phyloP scores from a whole-genome alignment of 2,797 vertebrate species.

The Lateolabrax maculatus region DNA sequence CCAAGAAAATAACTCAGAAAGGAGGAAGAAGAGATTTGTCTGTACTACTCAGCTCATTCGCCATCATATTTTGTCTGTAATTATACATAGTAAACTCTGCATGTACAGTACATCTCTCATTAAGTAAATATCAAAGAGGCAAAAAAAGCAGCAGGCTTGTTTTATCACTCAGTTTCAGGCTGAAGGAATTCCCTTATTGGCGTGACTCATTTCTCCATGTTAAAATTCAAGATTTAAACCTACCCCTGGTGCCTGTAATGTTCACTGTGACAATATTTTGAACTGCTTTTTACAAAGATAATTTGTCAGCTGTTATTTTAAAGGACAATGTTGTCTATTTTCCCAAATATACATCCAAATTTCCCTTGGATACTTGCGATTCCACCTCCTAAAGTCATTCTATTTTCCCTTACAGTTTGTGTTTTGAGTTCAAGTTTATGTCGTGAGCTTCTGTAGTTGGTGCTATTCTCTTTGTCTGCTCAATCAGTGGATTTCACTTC shows the following conservation, averaged over 20 bases:
- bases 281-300: not conserved
- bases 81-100: slow-evolving; percentile 16
- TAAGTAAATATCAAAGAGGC: slow-evolving; percentile 38
- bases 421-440: not conserved
- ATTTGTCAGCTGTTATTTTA: not conserved
- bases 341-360: not conserved
- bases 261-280: not conserved
- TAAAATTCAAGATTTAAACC: slow-evolving; percentile 4
- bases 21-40: not conserved
- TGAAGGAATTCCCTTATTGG: slow-evolving; percentile 4
- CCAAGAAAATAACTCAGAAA: not conserved
- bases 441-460: not conserved
- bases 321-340: not conserved
- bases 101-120: slow-evolving; percentile 1
- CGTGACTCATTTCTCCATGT: not conserved
- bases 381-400: not conserved
- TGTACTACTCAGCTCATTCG: slow-evolving; percentile 13
- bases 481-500: not conserved
- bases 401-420: too few relatives aligned
- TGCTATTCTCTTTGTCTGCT: not conserved
- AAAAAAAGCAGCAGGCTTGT: slow-evolving; percentile 16
- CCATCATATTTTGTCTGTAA: not conserved
- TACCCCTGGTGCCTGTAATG: not conserved
- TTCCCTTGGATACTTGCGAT: not conserved
- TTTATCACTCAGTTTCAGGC: slow-evolving; percentile 18